These are phyloP conservation scores for Drosophila saltans DNA, from an alignment of 1,140 invertebrate genomes.

Conservation along the genomic window DNA sequence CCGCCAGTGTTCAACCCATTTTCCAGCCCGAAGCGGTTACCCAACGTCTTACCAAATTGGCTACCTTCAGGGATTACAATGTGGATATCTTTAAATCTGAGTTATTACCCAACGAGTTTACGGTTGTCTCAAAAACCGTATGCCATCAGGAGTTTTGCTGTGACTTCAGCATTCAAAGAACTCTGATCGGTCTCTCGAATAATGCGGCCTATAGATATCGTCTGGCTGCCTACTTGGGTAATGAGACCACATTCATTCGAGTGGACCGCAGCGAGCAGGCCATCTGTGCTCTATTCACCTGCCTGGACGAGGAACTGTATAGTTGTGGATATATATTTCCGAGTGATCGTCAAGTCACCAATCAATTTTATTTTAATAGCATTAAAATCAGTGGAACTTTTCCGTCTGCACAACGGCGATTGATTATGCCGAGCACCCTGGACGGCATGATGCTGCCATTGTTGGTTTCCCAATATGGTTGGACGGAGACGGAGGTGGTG, in stretches of 20 bases:
- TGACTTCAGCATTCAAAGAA: constrained; percentile 31
- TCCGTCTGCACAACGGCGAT: constrained; percentile 45
- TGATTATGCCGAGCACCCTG: constrained; percentile 77
- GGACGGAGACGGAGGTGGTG: constrained; percentile 36
- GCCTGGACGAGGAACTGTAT: constrained; percentile 52
- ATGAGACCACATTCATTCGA: constrained; percentile 55
- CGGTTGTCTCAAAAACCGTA: constrained; percentile 3
- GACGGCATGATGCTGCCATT: constrained; percentile 65
- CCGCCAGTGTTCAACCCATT: constrained; percentile 4
- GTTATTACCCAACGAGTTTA: constrained; percentile 41
- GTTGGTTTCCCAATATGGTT: constrained; percentile 45
- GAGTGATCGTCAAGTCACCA: constrained; percentile 28
- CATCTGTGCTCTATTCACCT: constrained; percentile 83
- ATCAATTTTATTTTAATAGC: constrained; percentile 48
- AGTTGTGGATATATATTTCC: constrained; percentile 75
- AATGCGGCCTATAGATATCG: constrained; percentile 75
- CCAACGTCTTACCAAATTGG: constrained; percentile 42
- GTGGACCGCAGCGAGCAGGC: constrained; percentile 78
- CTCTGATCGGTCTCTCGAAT: background rate
- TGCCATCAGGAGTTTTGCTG: constrained; percentile 67
- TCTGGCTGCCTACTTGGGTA: constrained; percentile 78
- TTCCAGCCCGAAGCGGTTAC: constrained; percentile 46
- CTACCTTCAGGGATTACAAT: constrained; percentile 63
- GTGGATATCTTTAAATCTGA: constrained; percentile 61
- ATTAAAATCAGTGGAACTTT: constrained; percentile 58